Evolutionary conservation across 2,113 vertebrate species (phyloP).

Genomic region (Polyodon spathula): DNA sequence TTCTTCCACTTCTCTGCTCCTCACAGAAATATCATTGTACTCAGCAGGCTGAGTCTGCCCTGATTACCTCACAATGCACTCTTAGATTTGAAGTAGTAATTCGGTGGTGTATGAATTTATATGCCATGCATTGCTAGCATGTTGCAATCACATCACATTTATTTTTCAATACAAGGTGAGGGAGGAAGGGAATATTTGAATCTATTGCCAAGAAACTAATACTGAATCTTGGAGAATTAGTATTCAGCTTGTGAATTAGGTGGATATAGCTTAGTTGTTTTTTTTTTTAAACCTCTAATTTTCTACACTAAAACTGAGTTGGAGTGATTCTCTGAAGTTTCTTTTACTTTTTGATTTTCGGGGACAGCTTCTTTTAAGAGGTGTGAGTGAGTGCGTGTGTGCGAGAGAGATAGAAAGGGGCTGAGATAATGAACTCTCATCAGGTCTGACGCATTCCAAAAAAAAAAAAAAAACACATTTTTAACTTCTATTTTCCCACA

Average conservation of each 20-base stretch:
- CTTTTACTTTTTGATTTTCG: background rate
- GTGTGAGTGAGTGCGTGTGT: no score
- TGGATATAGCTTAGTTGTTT: no score
- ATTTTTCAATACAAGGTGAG: background rate
- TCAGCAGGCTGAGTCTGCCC: constrained; percentile 56
- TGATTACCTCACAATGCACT: constrained; percentile 12
- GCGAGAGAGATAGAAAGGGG: background rate
- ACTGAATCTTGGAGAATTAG: background rate
- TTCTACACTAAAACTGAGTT: constrained; percentile 49
- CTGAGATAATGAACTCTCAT: background rate
- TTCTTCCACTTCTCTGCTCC: constrained; percentile 16
- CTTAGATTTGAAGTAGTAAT: constrained; percentile 14
- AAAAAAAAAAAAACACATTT: no score
- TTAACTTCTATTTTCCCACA: no score
- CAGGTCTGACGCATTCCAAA: no score
- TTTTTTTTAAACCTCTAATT: constrained; percentile 8
- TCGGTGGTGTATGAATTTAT: no score
- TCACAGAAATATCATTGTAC: constrained; percentile 35
- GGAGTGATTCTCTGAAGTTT: no score
- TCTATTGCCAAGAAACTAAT: background rate
- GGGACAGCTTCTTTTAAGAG: background rate
- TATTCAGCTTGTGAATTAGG: no score
- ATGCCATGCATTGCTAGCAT: background rate
- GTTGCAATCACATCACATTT: background rate
- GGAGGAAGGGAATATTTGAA: background rate